Evolutionary conservation across 2,888 invertebrate genomes (phyloP), one percentile per base, ranked within the genome.

Genomic region (Thumatha senex): DNA sequence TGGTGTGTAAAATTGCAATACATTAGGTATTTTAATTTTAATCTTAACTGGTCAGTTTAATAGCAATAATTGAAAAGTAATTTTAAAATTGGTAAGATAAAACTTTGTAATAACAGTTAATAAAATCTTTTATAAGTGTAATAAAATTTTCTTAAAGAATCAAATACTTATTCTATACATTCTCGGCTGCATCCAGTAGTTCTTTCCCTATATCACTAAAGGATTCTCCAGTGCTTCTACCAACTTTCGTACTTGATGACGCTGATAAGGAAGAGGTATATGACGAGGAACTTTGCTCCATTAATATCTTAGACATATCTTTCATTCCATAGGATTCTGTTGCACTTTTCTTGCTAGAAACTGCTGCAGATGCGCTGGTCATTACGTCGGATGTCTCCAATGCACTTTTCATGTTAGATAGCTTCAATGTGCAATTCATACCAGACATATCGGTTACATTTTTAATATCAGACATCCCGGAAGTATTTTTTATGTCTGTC

Each of bases 181-280:
- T 80, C 58, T 80, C 79, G 48, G 77, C 70, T 40, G 76, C 77
- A 54, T 78, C 77, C 57, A 67, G 74, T 2, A 80, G 54, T 55
- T 80, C 76, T 1, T 73, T 74, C 31, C 78, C 71, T 4, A 76
- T 74, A 51, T 69, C 71, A 15, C 70, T 68, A 35, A 70, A 52
- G 48, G 31, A 49, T 36, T 74, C 74, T 48, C 61, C 67, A 4
- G 66, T 56, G 40, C 67, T 74, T 42, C 72, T 76, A 51, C 67
- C 71, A 0, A 65, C 56, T 30, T 64, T 72, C 41, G 63, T 54
- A n/a, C 60, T 72, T 42, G 74, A 71, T 13, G 68, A 62, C 48
- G 65, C 60, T 13, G 69, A 66, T 30, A 67, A 59, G n/a, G 72
- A 70, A 2, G 77, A 67, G 29, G 64, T 67, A 31, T 48, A 74